These are phyloP conservation scores for Eutrigla gurnardus DNA, from an alignment of 2,797 vertebrate genomes.

Conservation along the genomic window DNA sequence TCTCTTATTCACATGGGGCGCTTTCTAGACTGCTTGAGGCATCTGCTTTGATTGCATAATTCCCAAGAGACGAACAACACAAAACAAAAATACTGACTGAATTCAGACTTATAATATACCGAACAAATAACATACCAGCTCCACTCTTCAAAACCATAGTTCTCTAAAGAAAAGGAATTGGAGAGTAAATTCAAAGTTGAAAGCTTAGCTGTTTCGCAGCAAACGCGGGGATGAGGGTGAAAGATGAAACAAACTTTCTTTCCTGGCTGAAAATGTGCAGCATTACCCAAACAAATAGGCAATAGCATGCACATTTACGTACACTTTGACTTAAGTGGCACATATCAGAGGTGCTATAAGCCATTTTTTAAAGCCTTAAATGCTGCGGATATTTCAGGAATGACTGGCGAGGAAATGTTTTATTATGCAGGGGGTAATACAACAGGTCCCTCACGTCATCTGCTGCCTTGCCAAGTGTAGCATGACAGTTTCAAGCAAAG, in stretches of 20 bases:
- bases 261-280: conserved; percentile 65
- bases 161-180: conserved; percentile 84
- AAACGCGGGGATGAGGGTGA: conserved; percentile 70
- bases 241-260: conserved; percentile 77
- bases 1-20: conserved; percentile 85
- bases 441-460: conserved; percentile 77
- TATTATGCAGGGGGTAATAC: conserved; percentile 68
- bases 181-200: conserved; percentile 84
- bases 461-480: conserved; percentile 73
- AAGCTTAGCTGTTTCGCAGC: conserved; percentile 77
- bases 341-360: conserved; percentile 57
- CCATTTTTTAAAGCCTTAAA: conserved; percentile 53
- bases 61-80: conserved; percentile 82
- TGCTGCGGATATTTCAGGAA: conserved; percentile 52
- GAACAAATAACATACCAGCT: conserved; percentile 85
- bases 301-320: conserved; percentile 64
- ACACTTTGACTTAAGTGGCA: conserved; percentile 70
- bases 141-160: conserved; percentile 82
- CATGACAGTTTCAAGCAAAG: conserved; percentile 76
- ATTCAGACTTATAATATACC: conserved; percentile 86
- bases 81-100: conserved; percentile 87
- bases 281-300: conserved; percentile 79
- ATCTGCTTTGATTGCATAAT: conserved; percentile 87
- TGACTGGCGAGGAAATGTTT: conserved; percentile 61
- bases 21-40: conserved; percentile 86